Evolutionary conservation across 2,888 invertebrate species (phyloP).

Genomic region (Nebria salina): DNA sequence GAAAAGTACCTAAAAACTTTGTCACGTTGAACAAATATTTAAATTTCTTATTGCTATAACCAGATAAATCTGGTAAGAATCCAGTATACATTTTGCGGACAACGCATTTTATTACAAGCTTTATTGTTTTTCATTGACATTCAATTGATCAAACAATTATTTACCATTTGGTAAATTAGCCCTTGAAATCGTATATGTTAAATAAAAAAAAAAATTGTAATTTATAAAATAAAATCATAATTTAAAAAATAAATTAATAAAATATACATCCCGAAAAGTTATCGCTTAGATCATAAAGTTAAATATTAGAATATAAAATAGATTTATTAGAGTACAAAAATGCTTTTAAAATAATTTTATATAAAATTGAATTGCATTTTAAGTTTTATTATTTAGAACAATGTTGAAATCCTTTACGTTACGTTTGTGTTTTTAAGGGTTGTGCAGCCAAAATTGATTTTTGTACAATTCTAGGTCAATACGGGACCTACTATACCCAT

Average conservation of each 20-base stretch:
- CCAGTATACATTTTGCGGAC: not conserved
- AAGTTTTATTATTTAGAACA: not conserved
- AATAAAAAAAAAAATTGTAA: not conserved
- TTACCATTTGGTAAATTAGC: not conserved
- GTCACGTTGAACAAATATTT: not conserved
- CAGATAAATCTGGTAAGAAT: constrained; percentile 8
- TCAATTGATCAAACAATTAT: constrained; percentile 6
- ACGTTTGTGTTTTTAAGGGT: constrained; percentile 21
- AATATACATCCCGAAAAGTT: too few species aligned
- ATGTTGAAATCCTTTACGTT: not conserved
- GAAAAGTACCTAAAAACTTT: not conserved
- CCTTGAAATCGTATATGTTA: not conserved
- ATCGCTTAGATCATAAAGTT: too few species aligned
- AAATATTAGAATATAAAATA: too few species aligned
- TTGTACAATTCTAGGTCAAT: constrained; percentile 25
- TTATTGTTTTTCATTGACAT: constrained; percentile 13
- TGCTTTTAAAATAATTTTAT: too few species aligned
- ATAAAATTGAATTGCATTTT: not conserved
- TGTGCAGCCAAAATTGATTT: constrained; percentile 33
- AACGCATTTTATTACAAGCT: not conserved
- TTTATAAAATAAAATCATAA: too few species aligned
- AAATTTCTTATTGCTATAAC: constrained; percentile 2
- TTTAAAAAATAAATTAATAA: too few species aligned
- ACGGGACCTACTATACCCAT: not conserved
- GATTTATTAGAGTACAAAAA: too few species aligned